phyloP scores from a whole-genome alignment of 2,797 vertebrate genomes.

The Hybognathus amarus region DNA sequence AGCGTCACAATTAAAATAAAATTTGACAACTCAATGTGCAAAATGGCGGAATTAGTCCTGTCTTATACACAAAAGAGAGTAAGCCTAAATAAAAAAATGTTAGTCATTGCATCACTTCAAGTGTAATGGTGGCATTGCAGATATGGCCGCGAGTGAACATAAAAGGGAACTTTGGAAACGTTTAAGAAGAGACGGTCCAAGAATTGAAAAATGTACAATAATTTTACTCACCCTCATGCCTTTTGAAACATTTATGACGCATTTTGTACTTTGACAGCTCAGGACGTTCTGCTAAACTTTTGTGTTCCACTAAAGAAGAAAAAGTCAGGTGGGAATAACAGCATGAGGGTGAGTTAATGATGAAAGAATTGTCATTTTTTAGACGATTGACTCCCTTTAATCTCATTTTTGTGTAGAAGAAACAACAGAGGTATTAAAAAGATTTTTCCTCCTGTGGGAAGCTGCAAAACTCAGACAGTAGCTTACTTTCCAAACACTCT shows the following conservation, averaged over 20 bases:
- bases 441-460: not conserved
- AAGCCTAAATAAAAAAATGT: too few relatives aligned
- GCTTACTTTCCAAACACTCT: not conserved
- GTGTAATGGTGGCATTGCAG: too few relatives aligned
- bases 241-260: not conserved
- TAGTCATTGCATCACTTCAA: too few relatives aligned
- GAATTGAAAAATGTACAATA: not conserved
- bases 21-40: too few relatives aligned
- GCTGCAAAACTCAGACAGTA: not conserved
- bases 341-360: not conserved
- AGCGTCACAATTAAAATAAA: too few relatives aligned
- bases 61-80: too few relatives aligned
- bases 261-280: conserved; percentile 9
- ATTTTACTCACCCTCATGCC: not conserved
- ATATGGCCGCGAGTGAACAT: too few relatives aligned
- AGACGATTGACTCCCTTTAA: not conserved
- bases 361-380: not conserved
- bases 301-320: not conserved
- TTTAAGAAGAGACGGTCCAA: too few relatives aligned
- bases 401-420: not conserved
- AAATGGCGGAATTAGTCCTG: too few relatives aligned
- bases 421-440: not conserved
- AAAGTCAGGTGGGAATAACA: not conserved
- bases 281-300: not conserved
- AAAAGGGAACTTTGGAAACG: too few relatives aligned